Conservation (phyloP, 23 tunicate species). For the Trididemnum nubilum region DNA sequence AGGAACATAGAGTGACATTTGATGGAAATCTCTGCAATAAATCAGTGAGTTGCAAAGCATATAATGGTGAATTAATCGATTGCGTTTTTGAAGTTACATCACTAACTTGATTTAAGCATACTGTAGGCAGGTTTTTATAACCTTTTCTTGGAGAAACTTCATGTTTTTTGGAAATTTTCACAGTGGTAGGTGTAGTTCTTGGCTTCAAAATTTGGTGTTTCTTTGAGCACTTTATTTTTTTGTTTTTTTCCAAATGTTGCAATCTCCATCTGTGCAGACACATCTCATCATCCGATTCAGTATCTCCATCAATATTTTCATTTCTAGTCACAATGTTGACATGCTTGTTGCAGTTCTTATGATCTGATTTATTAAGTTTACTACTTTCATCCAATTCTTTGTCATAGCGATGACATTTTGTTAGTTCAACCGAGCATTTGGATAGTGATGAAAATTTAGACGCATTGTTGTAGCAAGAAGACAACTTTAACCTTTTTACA, state of each 20-base stretch:
- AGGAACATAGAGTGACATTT: constrained; percentile 35
- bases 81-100: background rate
- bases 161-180: background rate
- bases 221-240: background rate
- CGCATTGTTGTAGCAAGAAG: background rate
- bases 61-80: background rate
- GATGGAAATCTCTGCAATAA: constrained; percentile 22
- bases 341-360: background rate
- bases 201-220: background rate
- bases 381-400: too few relatives aligned
- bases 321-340: background rate
- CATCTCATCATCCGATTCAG: background rate
- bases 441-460: background rate
- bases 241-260: background rate
- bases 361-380: background rate
- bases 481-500: background rate
- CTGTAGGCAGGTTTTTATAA: background rate
- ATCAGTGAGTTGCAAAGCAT: background rate
- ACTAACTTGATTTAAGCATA: too few relatives aligned
- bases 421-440: background rate
- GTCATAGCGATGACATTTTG: background rate
- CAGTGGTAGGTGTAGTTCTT: background rate
- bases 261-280: too few relatives aligned
- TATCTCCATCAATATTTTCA: too few relatives aligned
- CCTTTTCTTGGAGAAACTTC: background rate